phyloP scores from a whole-genome alignment of 2,113 vertebrate species.

The Eulacestoma nigropectus region DNA sequence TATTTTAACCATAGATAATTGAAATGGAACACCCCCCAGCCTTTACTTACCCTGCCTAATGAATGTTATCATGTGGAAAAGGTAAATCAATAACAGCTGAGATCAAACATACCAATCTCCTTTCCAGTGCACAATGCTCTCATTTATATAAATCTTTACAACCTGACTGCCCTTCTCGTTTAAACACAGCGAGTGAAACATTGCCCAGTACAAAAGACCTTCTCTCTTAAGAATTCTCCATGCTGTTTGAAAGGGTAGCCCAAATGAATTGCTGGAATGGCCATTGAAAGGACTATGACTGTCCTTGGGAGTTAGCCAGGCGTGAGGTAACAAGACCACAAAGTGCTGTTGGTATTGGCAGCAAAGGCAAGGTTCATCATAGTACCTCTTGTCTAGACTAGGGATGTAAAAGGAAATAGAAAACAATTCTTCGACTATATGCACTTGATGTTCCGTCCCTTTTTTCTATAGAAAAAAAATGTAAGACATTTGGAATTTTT shows the following conservation, averaged over 20 bases:
- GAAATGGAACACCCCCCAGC: conserved; percentile 58
- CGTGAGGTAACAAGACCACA: conserved; percentile 43
- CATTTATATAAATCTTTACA: conserved; percentile 71
- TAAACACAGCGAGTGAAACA: neutral
- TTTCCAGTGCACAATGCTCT: conserved; percentile 67
- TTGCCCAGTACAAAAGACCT: conserved; percentile 10
- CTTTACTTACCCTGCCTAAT: conserved; percentile 65
- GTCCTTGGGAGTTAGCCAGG: conserved; percentile 59
- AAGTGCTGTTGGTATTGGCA: conserved; percentile 62
- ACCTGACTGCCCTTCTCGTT: conserved; percentile 18
- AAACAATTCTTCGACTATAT: conserved; percentile 54
- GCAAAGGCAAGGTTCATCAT: conserved; percentile 43
- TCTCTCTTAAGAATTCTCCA: conserved; percentile 35
- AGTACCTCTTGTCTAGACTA: conserved; percentile 64
- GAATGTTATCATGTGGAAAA: conserved; percentile 70
- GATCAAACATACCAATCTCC: conserved; percentile 70
- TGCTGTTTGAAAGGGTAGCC: conserved; percentile 18
- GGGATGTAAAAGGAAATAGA: conserved; percentile 59
- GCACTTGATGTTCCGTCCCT: neutral
- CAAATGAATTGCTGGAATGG: conserved; percentile 52
- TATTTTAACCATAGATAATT: conserved; percentile 57
- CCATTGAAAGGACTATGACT: conserved; percentile 37
- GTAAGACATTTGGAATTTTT: conserved; percentile 51
- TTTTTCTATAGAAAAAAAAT: conserved; percentile 58
- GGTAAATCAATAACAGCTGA: conserved; percentile 70